Evolutionary conservation across 1,140 invertebrate species (phyloP).

Genomic region (Teleopsis dalmanni): DNA sequence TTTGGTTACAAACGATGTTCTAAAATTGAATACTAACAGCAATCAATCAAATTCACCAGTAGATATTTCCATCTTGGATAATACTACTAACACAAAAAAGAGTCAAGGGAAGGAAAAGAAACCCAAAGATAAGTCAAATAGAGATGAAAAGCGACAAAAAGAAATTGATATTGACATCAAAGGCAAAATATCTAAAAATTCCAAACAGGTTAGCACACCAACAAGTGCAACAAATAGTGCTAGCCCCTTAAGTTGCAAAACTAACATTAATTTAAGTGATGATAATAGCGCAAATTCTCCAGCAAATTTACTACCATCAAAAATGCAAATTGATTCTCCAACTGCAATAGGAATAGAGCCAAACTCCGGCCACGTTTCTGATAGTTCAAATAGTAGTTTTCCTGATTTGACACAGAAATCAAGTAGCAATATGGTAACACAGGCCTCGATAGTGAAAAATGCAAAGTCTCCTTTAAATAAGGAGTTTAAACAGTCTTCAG

Average conservation of each 20-base stretch:
- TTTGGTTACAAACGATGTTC: not conserved
- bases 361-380: conserved; percentile 25
- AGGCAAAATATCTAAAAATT: conserved; percentile 20
- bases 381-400: conserved; percentile 43
- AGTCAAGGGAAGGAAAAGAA: conserved; percentile 14
- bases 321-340: conserved; percentile 1
- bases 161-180: conserved; percentile 18
- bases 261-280: not conserved
- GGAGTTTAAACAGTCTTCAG: too few relatives aligned
- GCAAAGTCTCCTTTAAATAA: too few relatives aligned
- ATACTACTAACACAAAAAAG: conserved; percentile 2
- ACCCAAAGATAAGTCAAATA: conserved; percentile 16
- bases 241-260: not conserved
- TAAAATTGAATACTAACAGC: not conserved
- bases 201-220: conserved; percentile 2
- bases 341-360: not conserved
- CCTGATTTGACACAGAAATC: conserved; percentile 25
- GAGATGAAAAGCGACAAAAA: conserved; percentile 23
- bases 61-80: too few relatives aligned
- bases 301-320: not conserved
- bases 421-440: not conserved
- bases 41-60: not conserved
- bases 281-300: not conserved
- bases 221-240: not conserved
- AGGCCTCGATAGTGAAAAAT: too few relatives aligned